A percentile compares a stretch with the other conserved stretches of the same genome.
Evolutionary conservation across 2,888 invertebrate genomes (phyloP).

Genomic region (Cataglyphis altisquamis): DNA sequence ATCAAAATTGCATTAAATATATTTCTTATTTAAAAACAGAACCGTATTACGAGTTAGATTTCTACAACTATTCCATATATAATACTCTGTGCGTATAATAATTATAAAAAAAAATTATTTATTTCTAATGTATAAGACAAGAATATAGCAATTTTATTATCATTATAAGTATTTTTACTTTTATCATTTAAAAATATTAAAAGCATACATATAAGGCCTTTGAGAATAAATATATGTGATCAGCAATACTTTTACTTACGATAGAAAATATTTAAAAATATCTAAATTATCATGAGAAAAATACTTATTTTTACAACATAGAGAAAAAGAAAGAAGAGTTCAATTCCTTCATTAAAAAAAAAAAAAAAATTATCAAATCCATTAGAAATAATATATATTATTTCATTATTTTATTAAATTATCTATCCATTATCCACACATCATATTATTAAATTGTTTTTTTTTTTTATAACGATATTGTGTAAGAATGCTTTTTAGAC

Average conservation of each 20-base stretch:
- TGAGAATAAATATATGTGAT: background rate
- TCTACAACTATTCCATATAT: background rate
- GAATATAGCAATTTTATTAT: background rate
- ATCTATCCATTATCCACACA: background rate
- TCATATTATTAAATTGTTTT: background rate
- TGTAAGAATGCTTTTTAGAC: background rate
- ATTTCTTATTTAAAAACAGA: slow-evolving; percentile 19
- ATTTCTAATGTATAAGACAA: background rate
- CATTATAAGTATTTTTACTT: background rate
- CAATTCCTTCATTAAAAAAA: background rate
- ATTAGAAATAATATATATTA: background rate
- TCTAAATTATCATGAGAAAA: background rate
- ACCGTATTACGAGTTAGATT: background rate
- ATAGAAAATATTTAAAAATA: background rate
- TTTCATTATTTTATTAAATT: background rate
- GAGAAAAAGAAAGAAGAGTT: background rate
- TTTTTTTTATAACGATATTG: background rate
- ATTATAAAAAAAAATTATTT: background rate
- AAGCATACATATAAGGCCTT: background rate
- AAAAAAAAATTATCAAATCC: background rate
- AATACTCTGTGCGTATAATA: background rate
- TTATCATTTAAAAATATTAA: slow-evolving; percentile 17
- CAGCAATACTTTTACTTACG: background rate
- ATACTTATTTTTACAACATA: background rate
- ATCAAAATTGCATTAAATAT: slow-evolving; percentile 41